Conservation (phyloP, 2,797 vertebrate species). For the Enteromius argenteus region DNA sequence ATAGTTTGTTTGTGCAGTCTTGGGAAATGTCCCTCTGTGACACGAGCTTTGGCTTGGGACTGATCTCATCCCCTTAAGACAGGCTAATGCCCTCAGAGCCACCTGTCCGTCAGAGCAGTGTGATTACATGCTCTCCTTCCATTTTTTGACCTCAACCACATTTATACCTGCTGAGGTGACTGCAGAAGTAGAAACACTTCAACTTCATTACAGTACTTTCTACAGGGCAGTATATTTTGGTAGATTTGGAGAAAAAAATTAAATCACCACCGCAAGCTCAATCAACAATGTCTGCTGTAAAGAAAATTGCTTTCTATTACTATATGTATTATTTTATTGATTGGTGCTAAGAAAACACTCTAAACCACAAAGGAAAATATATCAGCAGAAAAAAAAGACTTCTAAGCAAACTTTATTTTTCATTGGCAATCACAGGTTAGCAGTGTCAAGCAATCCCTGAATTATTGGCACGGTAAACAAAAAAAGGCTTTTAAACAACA, state of each 20-base stretch:
- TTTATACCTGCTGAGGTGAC: background rate
- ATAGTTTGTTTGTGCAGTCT: conserved; percentile 28
- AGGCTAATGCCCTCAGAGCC: conserved; percentile 53
- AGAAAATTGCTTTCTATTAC: background rate
- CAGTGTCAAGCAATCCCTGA: conserved; percentile 45
- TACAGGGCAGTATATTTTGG: background rate
- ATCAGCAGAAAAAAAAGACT: background rate
- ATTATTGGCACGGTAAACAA: conserved; percentile 52
- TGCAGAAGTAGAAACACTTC: background rate
- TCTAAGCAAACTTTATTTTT: conserved; percentile 44
- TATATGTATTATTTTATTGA: background rate
- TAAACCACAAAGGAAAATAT: background rate
- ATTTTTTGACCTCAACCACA: conserved; percentile 8
- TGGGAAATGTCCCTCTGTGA: conserved; percentile 28
- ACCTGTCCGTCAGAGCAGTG: conserved; percentile 54
- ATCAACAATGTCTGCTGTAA: background rate
- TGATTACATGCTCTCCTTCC: conserved; percentile 15
- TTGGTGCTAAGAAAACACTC: background rate
- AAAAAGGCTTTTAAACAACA: conserved; percentile 46
- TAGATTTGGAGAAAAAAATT: background rate
- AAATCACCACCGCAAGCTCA: background rate
- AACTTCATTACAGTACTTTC: background rate
- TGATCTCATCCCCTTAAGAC: conserved; percentile 59
- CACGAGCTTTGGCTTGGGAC: conserved; percentile 45
- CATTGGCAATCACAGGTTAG: conserved; percentile 32